Conservation (phyloP, 2,113 vertebrate species). For the Gulo gulo region DNA sequence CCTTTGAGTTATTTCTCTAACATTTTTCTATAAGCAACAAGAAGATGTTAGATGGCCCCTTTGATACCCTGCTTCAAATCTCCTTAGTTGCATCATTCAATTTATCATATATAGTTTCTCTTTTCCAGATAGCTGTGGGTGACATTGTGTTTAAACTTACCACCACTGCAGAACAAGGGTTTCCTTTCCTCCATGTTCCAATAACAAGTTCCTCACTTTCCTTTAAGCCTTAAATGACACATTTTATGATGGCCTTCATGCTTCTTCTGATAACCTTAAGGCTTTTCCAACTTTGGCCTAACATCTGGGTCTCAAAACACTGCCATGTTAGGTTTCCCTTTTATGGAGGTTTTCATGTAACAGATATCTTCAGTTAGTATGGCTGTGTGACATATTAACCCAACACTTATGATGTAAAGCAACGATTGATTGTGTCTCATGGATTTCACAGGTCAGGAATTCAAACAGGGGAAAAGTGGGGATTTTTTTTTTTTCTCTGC, state of each 20-base stretch:
- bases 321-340: background rate
- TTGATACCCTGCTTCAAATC: background rate
- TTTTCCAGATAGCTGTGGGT: background rate
- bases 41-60: background rate
- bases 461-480: background rate
- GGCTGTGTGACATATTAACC: background rate
- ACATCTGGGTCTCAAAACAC: background rate
- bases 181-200: background rate
- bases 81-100: background rate
- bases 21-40: background rate
- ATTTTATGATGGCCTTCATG: background rate
- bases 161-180: background rate
- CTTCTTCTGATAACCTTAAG: background rate
- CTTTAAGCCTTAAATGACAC: background rate
- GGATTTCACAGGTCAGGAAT: background rate
- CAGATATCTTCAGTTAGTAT: background rate
- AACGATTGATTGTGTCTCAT: background rate
- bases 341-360: background rate
- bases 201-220: background rate
- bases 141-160: background rate
- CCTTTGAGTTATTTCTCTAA: background rate
- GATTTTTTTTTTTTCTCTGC: background rate
- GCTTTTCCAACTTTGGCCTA: background rate
- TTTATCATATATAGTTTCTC: background rate
- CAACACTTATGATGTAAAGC: background rate